Evolutionary conservation across 1,140 invertebrate genomes (phyloP).

Genomic region (Watersipora subatra): DNA sequence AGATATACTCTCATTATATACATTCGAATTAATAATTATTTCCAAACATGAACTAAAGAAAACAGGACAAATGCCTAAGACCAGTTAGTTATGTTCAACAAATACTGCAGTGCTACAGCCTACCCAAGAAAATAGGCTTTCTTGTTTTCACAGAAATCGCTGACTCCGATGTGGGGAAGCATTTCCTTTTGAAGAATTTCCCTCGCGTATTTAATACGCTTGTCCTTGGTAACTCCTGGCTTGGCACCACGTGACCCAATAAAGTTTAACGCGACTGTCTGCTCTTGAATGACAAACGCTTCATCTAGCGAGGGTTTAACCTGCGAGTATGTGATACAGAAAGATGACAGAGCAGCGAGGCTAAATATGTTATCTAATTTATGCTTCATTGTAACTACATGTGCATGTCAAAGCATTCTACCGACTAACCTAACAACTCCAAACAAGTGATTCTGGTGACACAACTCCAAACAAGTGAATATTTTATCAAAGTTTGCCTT

Average conservation of each 20-base stretch:
- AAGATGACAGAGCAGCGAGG: no score
- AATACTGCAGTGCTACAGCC: no score
- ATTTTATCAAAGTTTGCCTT: no score
- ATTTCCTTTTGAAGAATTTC: conserved; percentile 99
- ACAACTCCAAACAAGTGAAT: no score
- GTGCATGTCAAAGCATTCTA: no score
- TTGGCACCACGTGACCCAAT: conserved; percentile 89
- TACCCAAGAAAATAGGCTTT: conserved; percentile 91
- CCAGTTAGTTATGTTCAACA: no score
- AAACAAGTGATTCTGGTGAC: no score
- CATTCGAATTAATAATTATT: no score
- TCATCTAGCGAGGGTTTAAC: conserved; percentile 93
- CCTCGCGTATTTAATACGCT: conserved; percentile 93
- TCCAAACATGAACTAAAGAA: no score
- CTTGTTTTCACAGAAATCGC: conserved; percentile 97
- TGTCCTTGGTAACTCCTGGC: conserved; percentile 94
- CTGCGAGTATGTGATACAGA: conserved; percentile 27
- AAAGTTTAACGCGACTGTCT: conserved; percentile 94
- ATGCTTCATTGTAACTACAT: no score
- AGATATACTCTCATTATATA: neutral
- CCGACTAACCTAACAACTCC: no score
- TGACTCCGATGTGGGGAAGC: conserved; percentile 95
- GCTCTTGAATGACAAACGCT: conserved; percentile 97
- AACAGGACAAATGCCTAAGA: no score
- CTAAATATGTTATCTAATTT: neutral